Evolutionary conservation across 2,113 vertebrate species (phyloP), one percentile per base, ranked within the genome.

Genomic region (Dicaeum eximium): DNA sequence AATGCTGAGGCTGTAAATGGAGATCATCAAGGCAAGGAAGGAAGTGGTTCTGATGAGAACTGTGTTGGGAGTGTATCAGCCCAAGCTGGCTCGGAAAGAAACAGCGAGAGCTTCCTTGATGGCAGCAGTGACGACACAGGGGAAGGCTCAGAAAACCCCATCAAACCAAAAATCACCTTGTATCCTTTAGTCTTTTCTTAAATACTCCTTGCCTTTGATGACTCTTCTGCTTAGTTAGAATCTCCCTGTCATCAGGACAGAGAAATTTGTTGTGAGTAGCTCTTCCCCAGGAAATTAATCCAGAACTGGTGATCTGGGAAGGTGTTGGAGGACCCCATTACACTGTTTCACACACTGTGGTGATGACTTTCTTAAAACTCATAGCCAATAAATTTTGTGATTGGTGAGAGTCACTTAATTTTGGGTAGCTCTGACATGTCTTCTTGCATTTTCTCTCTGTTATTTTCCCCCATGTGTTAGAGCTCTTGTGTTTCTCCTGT

Each of bases 111-210:
- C 53, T 70, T 62, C 13, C 90, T 86, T n/a, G 89, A 66, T 6
- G 81, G 69, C 56, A 90, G 75, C 7, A 37, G 28, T 1, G 80
- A 91, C 51, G 89, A 95, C 1, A 60, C 62, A 2, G 47, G 22
- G 14, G 83, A 86, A 47, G 69, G 56, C 37, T 72, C 93, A 13
- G 88, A 84, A 33, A 61, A 82, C 13, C 81, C 97, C 42, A 28
- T 33, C 47, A 83, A 83, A 50, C 54, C 80, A 3, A 75, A 50
- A 51, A 7, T 77, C 22, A 70, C 95, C 40, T 65, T 94, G 99
- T 99, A 99, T 99, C 99, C 99, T 99, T 18, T 23, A 28, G 50
- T 27, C 5, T 24, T 25, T 31, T 22, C 30, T n/a, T 45, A 47
- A 62, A 31, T 8, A 15, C 25, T 35, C n/a, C 2, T 22, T 38